Evolutionary conservation across 2,113 vertebrate species (phyloP).

Genomic region (Antigone vipio): DNA sequence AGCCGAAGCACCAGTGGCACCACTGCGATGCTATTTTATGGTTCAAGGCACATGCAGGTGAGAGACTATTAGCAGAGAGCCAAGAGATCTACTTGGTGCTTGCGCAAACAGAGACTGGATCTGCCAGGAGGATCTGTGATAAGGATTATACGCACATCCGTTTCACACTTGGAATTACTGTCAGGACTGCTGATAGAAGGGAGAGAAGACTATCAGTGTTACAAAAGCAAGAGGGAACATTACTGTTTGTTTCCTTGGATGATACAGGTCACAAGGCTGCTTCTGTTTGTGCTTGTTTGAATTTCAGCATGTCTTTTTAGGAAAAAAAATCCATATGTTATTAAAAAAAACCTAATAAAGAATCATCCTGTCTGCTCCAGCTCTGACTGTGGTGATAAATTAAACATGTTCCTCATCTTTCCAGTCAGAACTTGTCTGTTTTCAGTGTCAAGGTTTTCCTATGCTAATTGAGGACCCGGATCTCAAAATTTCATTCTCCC

Average conservation of each 20-base stretch:
- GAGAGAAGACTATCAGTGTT: background rate
- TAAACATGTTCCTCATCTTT: background rate
- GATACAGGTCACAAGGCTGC: background rate
- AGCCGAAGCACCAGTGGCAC: background rate
- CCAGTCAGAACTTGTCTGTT: background rate
- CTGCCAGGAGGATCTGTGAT: background rate
- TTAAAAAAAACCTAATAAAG: background rate
- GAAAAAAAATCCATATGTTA: background rate
- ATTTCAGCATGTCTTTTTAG: background rate
- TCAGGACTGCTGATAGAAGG: background rate
- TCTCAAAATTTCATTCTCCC: background rate
- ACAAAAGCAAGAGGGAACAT: background rate
- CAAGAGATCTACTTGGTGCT: background rate
- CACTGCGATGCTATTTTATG: accelerated
- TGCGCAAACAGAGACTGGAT: background rate
- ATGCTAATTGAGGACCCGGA: background rate
- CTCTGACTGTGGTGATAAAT: background rate
- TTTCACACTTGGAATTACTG: background rate
- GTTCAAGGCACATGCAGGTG: background rate
- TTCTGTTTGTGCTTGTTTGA: background rate
- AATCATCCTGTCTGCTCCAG: background rate
- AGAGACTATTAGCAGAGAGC: background rate
- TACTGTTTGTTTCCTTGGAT: background rate
- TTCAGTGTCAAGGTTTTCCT: background rate
- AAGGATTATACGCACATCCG: background rate